A percentile compares a stretch with the other conserved stretches of the same genome.
Conservation (phyloP, 2,797 vertebrate species). For the Eulemur mongoz region DNA sequence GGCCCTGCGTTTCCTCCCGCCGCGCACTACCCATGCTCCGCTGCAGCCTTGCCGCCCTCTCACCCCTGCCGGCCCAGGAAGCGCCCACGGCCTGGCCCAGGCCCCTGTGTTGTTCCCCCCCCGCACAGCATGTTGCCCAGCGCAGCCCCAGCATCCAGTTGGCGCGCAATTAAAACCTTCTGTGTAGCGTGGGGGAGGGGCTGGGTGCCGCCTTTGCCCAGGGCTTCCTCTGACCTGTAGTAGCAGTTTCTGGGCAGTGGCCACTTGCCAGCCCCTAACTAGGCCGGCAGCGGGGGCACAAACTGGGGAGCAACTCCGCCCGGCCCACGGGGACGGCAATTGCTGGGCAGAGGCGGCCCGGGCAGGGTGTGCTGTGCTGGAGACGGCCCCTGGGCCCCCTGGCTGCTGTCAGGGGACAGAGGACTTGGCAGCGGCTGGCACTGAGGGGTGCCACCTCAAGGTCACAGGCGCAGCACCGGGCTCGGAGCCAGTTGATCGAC, state of each 20-base stretch:
- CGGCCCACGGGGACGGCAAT: background rate
- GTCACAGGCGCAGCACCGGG: background rate
- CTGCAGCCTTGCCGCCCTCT: background rate
- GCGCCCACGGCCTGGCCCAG: background rate
- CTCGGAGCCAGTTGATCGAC: background rate
- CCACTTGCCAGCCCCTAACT: slow-evolving; percentile 13
- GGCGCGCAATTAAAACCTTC: background rate
- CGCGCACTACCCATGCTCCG: fast-evolving
- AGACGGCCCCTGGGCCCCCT: background rate
- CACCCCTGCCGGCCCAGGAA: background rate
- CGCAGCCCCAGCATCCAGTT: background rate
- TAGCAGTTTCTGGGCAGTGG: background rate
- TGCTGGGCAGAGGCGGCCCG: too few species aligned
- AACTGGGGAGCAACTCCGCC: background rate
- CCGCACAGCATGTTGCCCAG: background rate
- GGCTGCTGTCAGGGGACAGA: background rate
- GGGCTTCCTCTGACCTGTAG: background rate
- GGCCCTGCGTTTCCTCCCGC: background rate
- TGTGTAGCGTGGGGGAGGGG: background rate
- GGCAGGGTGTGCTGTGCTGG: background rate
- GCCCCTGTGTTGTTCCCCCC: background rate
- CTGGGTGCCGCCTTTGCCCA: fast-evolving
- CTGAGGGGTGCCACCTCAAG: background rate
- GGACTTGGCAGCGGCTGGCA: background rate
- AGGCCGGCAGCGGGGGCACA: background rate